These are phyloP conservation scores for Aurelia sp. DNA, from an alignment of 30 jellyfish, hydroid and myxozoan species.

Conservation along the genomic window DNA sequence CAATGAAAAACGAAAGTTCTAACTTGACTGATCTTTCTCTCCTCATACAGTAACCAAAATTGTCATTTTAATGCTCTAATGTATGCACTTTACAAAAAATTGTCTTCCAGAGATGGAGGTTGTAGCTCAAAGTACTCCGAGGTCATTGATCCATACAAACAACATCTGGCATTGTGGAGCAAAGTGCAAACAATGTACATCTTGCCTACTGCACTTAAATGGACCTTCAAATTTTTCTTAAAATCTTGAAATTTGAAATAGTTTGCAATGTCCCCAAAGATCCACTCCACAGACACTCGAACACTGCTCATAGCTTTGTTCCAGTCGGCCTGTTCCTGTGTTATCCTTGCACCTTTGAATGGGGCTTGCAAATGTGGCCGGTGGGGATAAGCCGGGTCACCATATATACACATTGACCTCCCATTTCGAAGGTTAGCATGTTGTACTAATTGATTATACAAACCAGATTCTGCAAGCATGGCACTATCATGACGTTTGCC, in stretches of 20 bases:
- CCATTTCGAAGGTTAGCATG: constrained; percentile 52
- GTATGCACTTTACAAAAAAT: constrained; percentile 30
- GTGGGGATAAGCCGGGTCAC: constrained; percentile 72
- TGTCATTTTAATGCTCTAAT: too few relatives aligned
- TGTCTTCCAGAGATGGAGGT: constrained; percentile 67
- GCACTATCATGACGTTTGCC: constrained; percentile 70
- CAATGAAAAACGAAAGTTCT: not conserved
- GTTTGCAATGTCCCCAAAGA: constrained; percentile 80
- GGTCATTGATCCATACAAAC: constrained; percentile 82
- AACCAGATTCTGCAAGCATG: constrained; percentile 65
- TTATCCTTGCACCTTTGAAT: constrained; percentile 3
- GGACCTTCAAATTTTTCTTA: constrained; percentile 68
- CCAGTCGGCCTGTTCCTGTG: constrained; percentile 24
- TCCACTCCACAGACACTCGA: constrained; percentile 77
- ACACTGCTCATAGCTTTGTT: constrained; percentile 63
- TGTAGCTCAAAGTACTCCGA: constrained; percentile 59
- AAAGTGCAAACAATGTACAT: constrained; percentile 66
- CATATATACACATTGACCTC: constrained; percentile 60
- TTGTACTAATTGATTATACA: constrained; percentile 32
- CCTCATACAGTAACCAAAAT: constrained; percentile 1
- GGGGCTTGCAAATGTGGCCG: constrained; percentile 47
- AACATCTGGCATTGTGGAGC: constrained; percentile 67
- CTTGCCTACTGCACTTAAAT: constrained; percentile 77
- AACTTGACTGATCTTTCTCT: not conserved
- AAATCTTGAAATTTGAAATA: constrained; percentile 74